These are phyloP conservation scores for Silurus glanis DNA, from an alignment of 2,113 vertebrate species.

Conservation along the genomic window DNA sequence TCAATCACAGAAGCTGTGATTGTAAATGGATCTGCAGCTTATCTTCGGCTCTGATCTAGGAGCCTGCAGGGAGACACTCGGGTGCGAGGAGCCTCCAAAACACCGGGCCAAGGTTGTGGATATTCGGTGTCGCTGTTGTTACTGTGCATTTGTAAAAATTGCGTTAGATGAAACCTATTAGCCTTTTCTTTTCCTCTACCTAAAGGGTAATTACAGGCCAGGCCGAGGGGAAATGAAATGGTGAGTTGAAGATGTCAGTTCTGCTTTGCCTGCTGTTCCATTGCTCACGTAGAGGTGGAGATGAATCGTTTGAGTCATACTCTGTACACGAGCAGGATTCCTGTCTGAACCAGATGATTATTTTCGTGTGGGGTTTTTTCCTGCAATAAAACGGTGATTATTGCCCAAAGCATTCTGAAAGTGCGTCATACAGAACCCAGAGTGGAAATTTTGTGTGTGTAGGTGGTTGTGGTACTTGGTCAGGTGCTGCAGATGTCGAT, in stretches of 20 bases:
- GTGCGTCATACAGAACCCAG: conserved; percentile 63
- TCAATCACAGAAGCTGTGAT: conserved; percentile 85
- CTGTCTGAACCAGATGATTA: conserved; percentile 54
- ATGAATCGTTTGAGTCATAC: conserved; percentile 27
- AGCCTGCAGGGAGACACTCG: conserved; percentile 64
- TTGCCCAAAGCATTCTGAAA: conserved; percentile 61
- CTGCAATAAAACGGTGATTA: conserved; percentile 64
- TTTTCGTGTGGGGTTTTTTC: conserved; percentile 50
- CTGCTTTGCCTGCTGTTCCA: conserved; percentile 41
- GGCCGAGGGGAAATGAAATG: conserved; percentile 53
- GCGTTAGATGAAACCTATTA: conserved; percentile 59
- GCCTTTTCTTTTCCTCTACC: conserved; percentile 51
- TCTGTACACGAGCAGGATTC: conserved; percentile 18
- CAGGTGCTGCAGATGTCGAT: background rate
- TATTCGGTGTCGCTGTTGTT: conserved; percentile 58
- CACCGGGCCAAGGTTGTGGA: background rate
- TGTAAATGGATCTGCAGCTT: conserved; percentile 75
- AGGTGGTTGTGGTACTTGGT: conserved; percentile 14
- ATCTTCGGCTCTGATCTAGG: conserved; percentile 65
- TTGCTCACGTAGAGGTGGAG: conserved; percentile 35
- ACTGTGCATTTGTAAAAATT: conserved; percentile 58
- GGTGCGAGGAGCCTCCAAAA: conserved; percentile 46
- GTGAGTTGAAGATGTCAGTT: conserved; percentile 51
- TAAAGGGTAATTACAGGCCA: conserved; percentile 59
- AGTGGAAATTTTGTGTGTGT: conserved; percentile 55